phyloP scores from a whole-genome alignment of 37 sponge, comb jelly and placozoan species.

The Eunapius fragilis region DNA sequence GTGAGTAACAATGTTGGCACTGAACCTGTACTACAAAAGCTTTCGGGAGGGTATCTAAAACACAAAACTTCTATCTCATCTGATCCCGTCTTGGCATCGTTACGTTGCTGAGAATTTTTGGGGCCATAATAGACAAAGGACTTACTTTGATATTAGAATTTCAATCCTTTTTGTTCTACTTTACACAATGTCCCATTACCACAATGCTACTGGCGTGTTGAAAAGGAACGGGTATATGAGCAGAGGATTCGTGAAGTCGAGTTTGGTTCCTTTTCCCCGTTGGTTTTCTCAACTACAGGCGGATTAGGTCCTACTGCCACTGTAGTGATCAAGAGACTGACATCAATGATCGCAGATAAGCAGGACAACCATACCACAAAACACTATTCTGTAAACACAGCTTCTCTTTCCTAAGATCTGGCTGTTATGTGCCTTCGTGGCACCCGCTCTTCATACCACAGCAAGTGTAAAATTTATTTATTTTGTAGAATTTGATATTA shows the following conservation, averaged over 20 bases:
- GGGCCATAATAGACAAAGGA: constrained; percentile 4
- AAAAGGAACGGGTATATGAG: constrained; percentile 11
- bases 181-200: too few species aligned
- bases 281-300: constrained; percentile 19
- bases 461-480: too few species aligned
- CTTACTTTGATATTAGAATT: constrained; percentile 29
- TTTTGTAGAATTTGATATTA: too few species aligned
- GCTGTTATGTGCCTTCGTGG: too few species aligned
- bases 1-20: neutral
- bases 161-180: constrained; percentile 13
- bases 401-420: too few species aligned
- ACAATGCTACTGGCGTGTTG: too few species aligned
- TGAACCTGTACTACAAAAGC: too few species aligned
- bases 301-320: neutral
- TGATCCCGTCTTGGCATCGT: constrained; percentile 15
- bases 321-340: neutral
- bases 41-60: too few species aligned
- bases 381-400: too few species aligned
- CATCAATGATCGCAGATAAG: neutral
- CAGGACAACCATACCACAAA: neutral
- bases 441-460: too few species aligned
- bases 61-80: neutral
- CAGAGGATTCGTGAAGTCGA: constrained; percentile 15
- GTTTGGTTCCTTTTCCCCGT: constrained; percentile 18
- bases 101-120: constrained; percentile 27